Base-by-base conservation (phyloP, 2,888 invertebrate genomes). In the Polyploca ridens region DNA sequence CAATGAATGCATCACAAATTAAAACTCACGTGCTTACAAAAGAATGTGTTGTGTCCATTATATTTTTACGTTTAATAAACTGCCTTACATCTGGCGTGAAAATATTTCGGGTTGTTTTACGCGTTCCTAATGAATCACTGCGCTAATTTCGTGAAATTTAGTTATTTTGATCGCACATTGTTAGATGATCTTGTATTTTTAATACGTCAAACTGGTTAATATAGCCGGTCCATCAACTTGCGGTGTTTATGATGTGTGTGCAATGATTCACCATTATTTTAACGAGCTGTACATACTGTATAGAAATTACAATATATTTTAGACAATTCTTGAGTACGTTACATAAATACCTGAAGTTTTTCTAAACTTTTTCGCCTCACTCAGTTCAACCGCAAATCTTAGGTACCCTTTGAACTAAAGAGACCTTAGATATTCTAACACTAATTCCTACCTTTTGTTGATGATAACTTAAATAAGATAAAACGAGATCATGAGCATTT, bases 191-290 rank as follows among this genome's bases (percentile, higher is more conserved):
- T 10, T n/a, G 6, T 61, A 57, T 62, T 63, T 75, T 72, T 70
- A 27, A 71, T 72, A 72, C 73, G 73, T 71, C 67, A 66, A 72
- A 64, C 70, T 73, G 67, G 77, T 75, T 75, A 79, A 79, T 76
- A 76, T 70, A 73, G 75, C 44, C 69, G 75, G 69, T 76, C 63
- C 69, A 81, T 79, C 75, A 78, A 68, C 64, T 59, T 62, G 66
- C 63, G 74, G 69, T 77, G 78, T 82, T 77, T 77, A 69, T 76
- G 76, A 72, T 66, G 67, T 63, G 63, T 19, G 38, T 19, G 62
- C 54, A 63, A 65, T 83, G 78, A 83, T 66, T 83, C 82, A 82
- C 64, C 68, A 65, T 67, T 70, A 69, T 71, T 69, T 66, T 62
- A 63, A 54, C 14, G 54, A 57, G 61, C 61, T n/a, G 19, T 41